Conservation (phyloP, 1,140 invertebrate genomes). For the Platyscapa corneri region DNA sequence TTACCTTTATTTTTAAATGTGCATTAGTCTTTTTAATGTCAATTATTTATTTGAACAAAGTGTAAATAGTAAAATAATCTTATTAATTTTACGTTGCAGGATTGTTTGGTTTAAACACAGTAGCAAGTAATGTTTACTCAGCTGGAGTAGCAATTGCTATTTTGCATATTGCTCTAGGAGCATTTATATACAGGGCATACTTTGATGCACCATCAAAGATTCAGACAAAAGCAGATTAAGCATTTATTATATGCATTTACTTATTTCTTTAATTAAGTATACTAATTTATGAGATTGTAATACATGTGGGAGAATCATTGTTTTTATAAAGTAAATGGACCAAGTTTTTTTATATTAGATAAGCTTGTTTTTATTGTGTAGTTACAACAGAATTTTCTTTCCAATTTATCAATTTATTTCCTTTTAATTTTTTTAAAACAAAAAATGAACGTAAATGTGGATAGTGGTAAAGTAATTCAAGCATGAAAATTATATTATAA, state of each 20-base stretch:
- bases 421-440: conserved; percentile 13
- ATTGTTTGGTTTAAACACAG: conserved; percentile 75
- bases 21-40: not conserved
- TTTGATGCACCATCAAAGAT: conserved; percentile 72
- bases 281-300: conserved; percentile 11
- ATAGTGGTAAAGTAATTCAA: conserved; percentile 23
- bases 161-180: conserved; percentile 82
- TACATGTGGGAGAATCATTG: conserved; percentile 11
- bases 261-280: not conserved
- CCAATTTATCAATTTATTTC: conserved; percentile 29
- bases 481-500: conserved; percentile 15
- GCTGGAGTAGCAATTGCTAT: conserved; percentile 82
- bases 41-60: too few relatives aligned
- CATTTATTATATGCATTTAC: not conserved
- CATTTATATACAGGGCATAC: conserved; percentile 86
- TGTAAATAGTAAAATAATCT: not conserved
- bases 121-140: conserved; percentile 83
- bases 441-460: conserved; percentile 22
- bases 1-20: too few relatives aligned
- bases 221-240: conserved; percentile 65
- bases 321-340: conserved; percentile 34
- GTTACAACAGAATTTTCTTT: conserved; percentile 50
- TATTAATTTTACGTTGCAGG: conserved; percentile 62
- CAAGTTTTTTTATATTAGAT: conserved; percentile 51
- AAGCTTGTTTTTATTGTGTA: conserved; percentile 53